Evolutionary conservation across 2,888 invertebrate species (phyloP).

Genomic region (Lysandra bellargus): DNA sequence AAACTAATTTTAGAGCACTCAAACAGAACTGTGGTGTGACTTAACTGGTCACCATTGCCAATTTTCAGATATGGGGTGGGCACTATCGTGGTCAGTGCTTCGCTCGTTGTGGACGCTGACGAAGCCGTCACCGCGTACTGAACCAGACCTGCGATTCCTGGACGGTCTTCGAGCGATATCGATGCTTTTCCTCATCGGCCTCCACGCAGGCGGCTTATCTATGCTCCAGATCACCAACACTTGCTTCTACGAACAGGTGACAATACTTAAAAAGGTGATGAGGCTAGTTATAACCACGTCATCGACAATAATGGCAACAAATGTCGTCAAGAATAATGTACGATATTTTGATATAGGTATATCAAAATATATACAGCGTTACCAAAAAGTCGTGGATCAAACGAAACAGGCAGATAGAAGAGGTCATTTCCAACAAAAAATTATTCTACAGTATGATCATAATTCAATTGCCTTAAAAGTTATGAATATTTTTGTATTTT

Average conservation of each 20-base stretch:
- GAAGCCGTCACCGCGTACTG: conserved; percentile 42
- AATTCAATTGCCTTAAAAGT: too few species aligned
- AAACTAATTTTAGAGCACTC: too few species aligned
- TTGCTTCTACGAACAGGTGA: conserved; percentile 61
- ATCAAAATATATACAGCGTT: too few species aligned
- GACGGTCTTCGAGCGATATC: conserved; percentile 69
- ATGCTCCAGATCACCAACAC: conserved; percentile 63
- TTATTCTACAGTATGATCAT: too few species aligned
- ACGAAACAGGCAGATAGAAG: too few species aligned
- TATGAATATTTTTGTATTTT: too few species aligned
- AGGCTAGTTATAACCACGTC: too few species aligned
- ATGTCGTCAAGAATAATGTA: conserved; percentile 49
- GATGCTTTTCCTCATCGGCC: conserved; percentile 67
- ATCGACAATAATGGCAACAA: conserved; percentile 49
- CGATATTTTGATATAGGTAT: too few species aligned
- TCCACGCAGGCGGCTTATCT: conserved; percentile 70
- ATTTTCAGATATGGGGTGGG: conserved; percentile 49
- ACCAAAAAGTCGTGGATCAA: too few species aligned
- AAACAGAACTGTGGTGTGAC: neutral
- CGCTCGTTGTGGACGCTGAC: conserved; percentile 51
- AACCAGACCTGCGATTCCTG: conserved; percentile 58
- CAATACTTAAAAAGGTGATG: conserved; percentile 71
- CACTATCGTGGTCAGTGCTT: conserved; percentile 61
- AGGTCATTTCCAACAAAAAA: too few species aligned
- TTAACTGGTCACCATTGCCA: neutral